Evolutionary conservation across 2,888 invertebrate genomes (phyloP), one percentile per base, ranked within the genome.

Genomic region (Stratiomys singularior): DNA sequence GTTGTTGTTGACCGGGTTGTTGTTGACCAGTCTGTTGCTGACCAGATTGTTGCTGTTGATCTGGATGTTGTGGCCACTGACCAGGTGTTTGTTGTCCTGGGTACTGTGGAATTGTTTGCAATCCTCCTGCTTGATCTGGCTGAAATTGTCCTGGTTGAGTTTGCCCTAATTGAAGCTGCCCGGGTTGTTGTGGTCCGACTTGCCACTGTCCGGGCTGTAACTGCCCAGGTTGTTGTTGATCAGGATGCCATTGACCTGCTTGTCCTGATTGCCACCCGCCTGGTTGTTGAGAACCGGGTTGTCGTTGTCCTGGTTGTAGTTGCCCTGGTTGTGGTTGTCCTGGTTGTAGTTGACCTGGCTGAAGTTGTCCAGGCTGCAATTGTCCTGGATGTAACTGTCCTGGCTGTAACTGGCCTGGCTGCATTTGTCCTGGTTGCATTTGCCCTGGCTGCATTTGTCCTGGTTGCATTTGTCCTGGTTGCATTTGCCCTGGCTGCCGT

Each of bases 331-430:
- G 18, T 76, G 21, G 28, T 15, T 46, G 28, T 1, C 25, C 44
- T 60, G 46, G 46, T 18, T 4, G 46, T 63, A 28, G 47, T 15
- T 60, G 27, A 28, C 76, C 76, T 11, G 76, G 44, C 23, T 18
- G 56, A 13, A 15, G 27, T 27, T 1, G 72, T 28, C 28, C 56
- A 1, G 72, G 72, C 4, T 25, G 56, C 30, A 52, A 37, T 25
- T 60, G 60, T 2, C 23, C 60, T 27, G 64, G 21, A 9, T 37
- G 66, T 46, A 23, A 23, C 44, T 47, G 28, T 2, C 47, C 66
- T 5, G 64, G 64, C n/a, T 47, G 64, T 46, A 21, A 23, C 25
- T 23, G 76, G 5, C 28, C 46, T 3, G 76, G 63, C 5, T 44
- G 63, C 21, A 15, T 3, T 21, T 74, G 56, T 13, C 58, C 56